phyloP scores from a whole-genome alignment of 1,140 invertebrate species.

The Microplitis mediator region DNA sequence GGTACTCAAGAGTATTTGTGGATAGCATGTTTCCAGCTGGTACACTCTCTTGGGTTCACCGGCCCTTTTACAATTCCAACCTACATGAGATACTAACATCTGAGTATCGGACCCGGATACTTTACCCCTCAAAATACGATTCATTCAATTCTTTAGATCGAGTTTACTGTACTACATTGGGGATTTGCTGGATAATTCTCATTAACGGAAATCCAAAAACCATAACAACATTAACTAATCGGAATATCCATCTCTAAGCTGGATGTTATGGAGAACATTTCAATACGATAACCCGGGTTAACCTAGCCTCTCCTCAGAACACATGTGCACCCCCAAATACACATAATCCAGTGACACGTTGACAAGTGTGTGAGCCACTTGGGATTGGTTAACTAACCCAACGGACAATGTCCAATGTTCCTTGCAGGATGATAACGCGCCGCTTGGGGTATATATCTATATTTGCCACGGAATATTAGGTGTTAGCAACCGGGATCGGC shows the following conservation, averaged over 20 bases:
- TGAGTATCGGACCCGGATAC: neutral
- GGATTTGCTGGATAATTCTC: no score
- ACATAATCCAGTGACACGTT: constrained; percentile 14
- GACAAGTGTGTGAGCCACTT: constrained; percentile 20
- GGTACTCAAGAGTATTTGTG: neutral
- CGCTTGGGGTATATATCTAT: no score
- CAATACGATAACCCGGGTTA: neutral
- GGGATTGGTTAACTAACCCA: constrained; percentile 18
- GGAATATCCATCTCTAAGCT: no score
- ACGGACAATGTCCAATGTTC: constrained; percentile 2
- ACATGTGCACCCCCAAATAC: neutral
- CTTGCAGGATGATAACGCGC: neutral
- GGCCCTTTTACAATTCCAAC: neutral
- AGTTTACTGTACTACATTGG: no score
- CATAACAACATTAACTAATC: no score
- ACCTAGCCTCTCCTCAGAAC: neutral
- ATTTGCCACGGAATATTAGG: neutral
- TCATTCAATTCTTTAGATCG: no score
- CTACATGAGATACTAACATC: neutral
- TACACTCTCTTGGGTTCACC: constrained; percentile 23
- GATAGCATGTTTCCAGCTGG: neutral
- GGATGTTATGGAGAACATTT: neutral
- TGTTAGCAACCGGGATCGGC: constrained; percentile 17
- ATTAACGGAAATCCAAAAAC: no score
- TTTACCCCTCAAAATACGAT: neutral